These are phyloP conservation scores for Ispidina picta DNA, from an alignment of 2,797 vertebrate genomes.

Conservation along the genomic window DNA sequence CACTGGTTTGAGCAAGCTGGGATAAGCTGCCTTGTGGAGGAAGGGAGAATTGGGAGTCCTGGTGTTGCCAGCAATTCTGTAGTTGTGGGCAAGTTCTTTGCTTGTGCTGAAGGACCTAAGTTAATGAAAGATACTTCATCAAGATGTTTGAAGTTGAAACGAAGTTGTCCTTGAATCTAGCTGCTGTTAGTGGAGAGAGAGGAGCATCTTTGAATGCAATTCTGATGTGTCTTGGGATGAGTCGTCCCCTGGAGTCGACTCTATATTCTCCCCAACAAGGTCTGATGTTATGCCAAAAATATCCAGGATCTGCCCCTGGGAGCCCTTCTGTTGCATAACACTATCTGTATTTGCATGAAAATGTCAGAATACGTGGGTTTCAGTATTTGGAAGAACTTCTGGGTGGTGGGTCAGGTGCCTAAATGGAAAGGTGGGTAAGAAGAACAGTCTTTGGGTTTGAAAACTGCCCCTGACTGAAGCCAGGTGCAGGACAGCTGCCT, in stretches of 20 bases:
- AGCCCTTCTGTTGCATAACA: background rate
- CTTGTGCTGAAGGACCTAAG: background rate
- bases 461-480: background rate
- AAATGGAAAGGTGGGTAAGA: background rate
- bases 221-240: background rate
- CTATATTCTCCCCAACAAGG: background rate
- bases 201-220: background rate
- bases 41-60: background rate
- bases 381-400: background rate
- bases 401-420: background rate
- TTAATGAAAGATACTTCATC: background rate
- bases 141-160: background rate
- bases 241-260: background rate
- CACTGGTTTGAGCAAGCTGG: too few species aligned
- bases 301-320: background rate
- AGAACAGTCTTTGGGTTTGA: background rate
- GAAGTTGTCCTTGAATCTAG: background rate
- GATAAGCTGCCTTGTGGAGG: background rate
- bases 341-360: background rate
- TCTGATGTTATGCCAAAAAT: background rate
- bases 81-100: background rate
- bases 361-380: rapidly evolving
- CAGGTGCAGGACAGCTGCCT: background rate
- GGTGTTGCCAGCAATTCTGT: background rate
- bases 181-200: background rate